Evolutionary conservation across 2,113 vertebrate species (phyloP), one percentile per base, ranked within the genome.

Genomic region (Hystrix brachyura): DNA sequence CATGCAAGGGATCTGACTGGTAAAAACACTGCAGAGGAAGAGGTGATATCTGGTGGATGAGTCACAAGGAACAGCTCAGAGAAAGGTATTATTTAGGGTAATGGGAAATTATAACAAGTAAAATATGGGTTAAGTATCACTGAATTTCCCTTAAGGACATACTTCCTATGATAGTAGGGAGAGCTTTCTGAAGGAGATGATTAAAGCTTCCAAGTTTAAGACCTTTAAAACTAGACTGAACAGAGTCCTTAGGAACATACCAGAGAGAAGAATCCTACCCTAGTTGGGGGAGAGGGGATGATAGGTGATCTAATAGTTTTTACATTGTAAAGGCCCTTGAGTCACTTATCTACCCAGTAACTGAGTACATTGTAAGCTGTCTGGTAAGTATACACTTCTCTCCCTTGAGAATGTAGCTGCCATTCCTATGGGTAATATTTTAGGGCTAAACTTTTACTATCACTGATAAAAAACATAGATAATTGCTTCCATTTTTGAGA

Each of bases 31-130:
- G 0, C 60, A 87, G 94, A 97, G 90, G 80, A 87, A 90, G 65
- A 97, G 60, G 92, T 94, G 87, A 90, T 96, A 80, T 60, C 25
- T 97, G 60, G 91, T 92, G 60, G 85, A 85, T 98, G 96, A 97
- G 92, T 98, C 97, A 98, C 92, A 92, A 93, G 96, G 95, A 96
- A 97, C 78, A 76, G 43, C 81, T 85, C 90, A 82, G 85, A 97
- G 95, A 92, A 98, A 98, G 97, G 96, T 97, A 97, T 97, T 98
- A 92, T 97, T 98, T 98, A 98, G 92, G 57, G 84, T 95, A 97
- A 98, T 98, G 96, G 96, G 97, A 98, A 97, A 98, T 97, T 96
- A 97, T 96, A 98, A 98, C 96, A 95, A 94, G 96, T 96, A 97
- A 98, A 98, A 98, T 97, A 97, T 96, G 94, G 96, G 97, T 96